A percentile compares a stretch with the other conserved stretches of the same genome.
These are phyloP conservation scores for Notamacropus eugenii DNA, from an alignment of 2,797 vertebrate genomes.

Conservation along the genomic window DNA sequence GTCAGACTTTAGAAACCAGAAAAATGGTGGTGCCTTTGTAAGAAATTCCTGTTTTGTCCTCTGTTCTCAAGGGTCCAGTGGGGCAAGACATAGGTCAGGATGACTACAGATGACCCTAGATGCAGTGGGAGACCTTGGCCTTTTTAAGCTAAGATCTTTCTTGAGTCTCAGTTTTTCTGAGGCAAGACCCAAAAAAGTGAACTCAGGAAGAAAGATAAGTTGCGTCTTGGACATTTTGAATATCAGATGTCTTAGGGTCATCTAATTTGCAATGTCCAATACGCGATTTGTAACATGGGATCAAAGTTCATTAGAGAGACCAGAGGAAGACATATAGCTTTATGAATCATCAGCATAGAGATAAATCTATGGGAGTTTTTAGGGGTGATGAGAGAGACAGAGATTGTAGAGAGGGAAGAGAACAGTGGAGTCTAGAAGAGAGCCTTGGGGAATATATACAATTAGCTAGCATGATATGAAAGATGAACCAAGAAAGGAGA, in stretches of 20 bases:
- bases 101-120: not conserved
- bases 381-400: not conserved
- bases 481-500: not conserved
- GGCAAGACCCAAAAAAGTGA: not conserved
- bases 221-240: not conserved
- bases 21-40: not conserved
- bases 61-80: not conserved
- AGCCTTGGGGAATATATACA: not conserved
- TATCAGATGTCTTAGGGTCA: not conserved
- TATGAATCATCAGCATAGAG: not conserved
- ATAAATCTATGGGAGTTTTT: not conserved
- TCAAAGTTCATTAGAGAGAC: not conserved
- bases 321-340: not conserved
- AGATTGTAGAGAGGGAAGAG: not conserved
- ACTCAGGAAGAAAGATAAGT: not conserved
- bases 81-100: not conserved
- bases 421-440: not conserved
- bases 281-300: not conserved
- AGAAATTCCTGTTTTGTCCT: not conserved
- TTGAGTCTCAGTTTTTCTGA: not conserved
- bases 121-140: not conserved
- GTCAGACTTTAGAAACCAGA: not conserved
- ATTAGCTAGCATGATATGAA: not conserved
- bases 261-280: not conserved
- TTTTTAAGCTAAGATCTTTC: not conserved